These are phyloP conservation scores for Leptobrachium ailaonicum DNA, from an alignment of 2,113 vertebrate species.

Conservation along the genomic window DNA sequence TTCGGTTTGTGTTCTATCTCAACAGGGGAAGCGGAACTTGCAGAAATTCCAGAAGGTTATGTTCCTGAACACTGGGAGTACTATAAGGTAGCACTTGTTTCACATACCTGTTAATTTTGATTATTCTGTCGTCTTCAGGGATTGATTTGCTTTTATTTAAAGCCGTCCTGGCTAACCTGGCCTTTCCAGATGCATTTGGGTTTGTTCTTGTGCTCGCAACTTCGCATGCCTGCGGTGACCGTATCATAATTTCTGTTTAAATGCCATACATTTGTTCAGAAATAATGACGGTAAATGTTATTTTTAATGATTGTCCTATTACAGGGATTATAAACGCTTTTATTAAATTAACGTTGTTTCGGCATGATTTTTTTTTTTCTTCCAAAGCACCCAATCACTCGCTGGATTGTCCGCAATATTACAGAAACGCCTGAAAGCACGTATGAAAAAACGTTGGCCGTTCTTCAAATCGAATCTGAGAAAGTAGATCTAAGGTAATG, in stretches of 20 bases:
- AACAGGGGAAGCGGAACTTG: constrained; percentile 88
- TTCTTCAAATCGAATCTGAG: constrained; percentile 73
- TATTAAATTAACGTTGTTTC: too few species aligned
- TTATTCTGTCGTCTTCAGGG: not conserved
- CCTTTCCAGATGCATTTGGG: too few species aligned
- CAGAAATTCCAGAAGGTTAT: constrained; percentile 87
- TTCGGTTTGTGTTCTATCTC: constrained; percentile 38
- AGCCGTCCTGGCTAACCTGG: too few species aligned
- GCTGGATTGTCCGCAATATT: constrained; percentile 78
- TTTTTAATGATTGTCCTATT: too few species aligned
- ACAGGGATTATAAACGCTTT: too few species aligned
- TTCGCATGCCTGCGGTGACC: too few species aligned
- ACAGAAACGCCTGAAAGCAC: constrained; percentile 82
- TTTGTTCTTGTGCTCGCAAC: too few species aligned
- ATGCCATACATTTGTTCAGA: too few species aligned
- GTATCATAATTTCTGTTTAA: too few species aligned
- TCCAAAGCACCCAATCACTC: constrained; percentile 87
- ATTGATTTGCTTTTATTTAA: too few species aligned
- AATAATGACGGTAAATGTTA: too few species aligned
- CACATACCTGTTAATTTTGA: not conserved
- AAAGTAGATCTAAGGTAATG: constrained; percentile 81
- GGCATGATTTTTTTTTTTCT: constrained; percentile 9
- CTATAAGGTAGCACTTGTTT: constrained; percentile 73
- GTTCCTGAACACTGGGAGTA: constrained; percentile 92
- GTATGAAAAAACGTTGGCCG: constrained; percentile 88